Percentiles rank a stretch among this genome's conserved stretches.
Conservation (phyloP, 2,113 vertebrate species). For the Platysteira castanea region DNA sequence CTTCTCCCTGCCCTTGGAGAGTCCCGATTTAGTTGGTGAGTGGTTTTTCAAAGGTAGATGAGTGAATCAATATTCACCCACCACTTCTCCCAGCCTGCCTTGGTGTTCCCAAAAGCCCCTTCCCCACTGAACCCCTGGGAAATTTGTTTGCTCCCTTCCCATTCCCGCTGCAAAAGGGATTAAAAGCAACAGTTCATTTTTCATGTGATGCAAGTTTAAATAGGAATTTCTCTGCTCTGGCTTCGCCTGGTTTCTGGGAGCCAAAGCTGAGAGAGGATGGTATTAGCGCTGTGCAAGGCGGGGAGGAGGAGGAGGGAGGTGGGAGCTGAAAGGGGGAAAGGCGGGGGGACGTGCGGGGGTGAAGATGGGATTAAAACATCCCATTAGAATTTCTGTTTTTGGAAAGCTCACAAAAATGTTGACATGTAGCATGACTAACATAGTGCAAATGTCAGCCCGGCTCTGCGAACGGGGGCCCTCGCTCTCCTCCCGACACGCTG, state of each 20-base stretch:
- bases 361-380: constrained; percentile 48
- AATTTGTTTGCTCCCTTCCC: background rate
- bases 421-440: constrained; percentile 68
- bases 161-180: background rate
- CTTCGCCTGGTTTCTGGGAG: constrained; percentile 19
- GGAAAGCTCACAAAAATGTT: constrained; percentile 70
- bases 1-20: background rate
- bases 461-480: constrained; percentile 49
- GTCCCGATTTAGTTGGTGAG: background rate
- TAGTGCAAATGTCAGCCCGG: constrained; percentile 59
- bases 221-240: constrained; percentile 15
- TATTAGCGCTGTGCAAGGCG: background rate
- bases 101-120: background rate
- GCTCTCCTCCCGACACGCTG: constrained; percentile 33
- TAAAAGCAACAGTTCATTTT: constrained; percentile 57
- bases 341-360: background rate
- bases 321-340: background rate
- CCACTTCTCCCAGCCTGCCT: background rate
- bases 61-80: background rate
- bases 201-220: constrained; percentile 52
- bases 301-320: constrained; percentile 18
- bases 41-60: background rate
- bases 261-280: background rate
- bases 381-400: constrained; percentile 65
- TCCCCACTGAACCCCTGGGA: background rate